Conservation (phyloP, 2,888 invertebrate genomes). For the Dioctria linearis region DNA sequence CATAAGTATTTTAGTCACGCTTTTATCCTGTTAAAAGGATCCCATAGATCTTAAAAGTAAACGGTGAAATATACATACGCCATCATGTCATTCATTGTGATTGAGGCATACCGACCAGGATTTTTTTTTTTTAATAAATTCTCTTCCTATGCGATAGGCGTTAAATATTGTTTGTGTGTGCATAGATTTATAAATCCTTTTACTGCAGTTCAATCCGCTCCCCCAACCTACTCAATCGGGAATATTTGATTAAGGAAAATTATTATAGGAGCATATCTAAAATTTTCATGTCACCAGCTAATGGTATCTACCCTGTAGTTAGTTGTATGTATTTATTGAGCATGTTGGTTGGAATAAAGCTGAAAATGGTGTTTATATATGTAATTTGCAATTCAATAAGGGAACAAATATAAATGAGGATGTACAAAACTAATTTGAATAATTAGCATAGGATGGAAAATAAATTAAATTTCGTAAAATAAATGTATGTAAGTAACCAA, state of each 20-base stretch:
- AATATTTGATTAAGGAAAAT: conserved; percentile 49
- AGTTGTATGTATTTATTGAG: conserved; percentile 37
- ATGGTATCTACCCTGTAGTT: conserved; percentile 21
- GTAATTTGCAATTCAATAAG: conserved; percentile 29
- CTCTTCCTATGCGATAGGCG: not conserved
- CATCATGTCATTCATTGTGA: conserved; percentile 53
- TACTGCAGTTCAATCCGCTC: conserved; percentile 11
- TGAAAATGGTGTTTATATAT: not conserved
- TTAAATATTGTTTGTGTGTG: conserved; percentile 1
- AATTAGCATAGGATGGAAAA: too few relatives aligned
- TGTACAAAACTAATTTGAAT: too few relatives aligned
- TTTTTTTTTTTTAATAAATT: conserved; percentile 20
- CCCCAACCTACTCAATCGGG: not conserved
- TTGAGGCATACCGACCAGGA: conserved; percentile 44
- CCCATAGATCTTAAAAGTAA: conserved; percentile 54
- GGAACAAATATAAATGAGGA: not conserved
- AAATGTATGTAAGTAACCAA: too few relatives aligned
- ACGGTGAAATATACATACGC: conserved; percentile 50
- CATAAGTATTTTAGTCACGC: conserved; percentile 60
- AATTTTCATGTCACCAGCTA: conserved; percentile 40
- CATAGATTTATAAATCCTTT: not conserved
- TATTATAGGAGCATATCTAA: conserved; percentile 35
- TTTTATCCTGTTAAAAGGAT: conserved; percentile 59
- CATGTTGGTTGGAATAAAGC: conserved; percentile 22
- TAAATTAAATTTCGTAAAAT: too few relatives aligned